Evolutionary conservation across 2,797 vertebrate genomes (phyloP).

Genomic region (Notolepis coatsorum): DNA sequence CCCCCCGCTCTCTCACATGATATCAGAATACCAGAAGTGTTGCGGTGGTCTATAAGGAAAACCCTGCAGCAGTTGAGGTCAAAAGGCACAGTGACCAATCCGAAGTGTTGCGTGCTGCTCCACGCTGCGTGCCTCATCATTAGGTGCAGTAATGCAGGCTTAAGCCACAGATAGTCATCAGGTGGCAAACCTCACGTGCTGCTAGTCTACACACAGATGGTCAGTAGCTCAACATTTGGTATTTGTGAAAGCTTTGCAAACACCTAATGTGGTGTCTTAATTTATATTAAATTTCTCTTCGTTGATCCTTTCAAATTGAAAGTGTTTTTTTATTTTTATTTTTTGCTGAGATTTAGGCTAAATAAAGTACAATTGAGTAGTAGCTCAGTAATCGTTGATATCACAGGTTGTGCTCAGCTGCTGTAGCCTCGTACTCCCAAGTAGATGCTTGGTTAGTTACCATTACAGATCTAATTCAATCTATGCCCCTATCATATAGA

Average conservation of each 20-base stretch:
- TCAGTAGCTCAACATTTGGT: neutral
- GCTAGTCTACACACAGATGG: slow-evolving; percentile 52
- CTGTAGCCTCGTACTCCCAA: neutral
- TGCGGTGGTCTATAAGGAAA: too few species aligned
- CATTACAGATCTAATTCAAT: neutral
- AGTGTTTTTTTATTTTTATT: neutral
- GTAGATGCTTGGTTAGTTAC: neutral
- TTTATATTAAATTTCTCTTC: neutral
- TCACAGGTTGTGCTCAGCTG: too few species aligned
- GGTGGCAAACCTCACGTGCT: slow-evolving; percentile 56
- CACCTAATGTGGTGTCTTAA: neutral
- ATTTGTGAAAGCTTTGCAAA: neutral
- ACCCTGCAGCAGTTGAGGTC: too few species aligned
- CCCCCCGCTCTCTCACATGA: too few species aligned
- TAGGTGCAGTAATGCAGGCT: slow-evolving; percentile 54
- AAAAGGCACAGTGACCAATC: too few species aligned
- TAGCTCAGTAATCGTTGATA: too few species aligned
- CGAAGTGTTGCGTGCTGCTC: slow-evolving; percentile 45
- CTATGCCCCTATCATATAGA: neutral
- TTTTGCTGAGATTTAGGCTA: too few species aligned
- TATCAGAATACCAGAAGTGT: too few species aligned
- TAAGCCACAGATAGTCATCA: slow-evolving; percentile 43
- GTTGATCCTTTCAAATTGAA: neutral
- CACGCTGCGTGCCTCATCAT: slow-evolving; percentile 39
- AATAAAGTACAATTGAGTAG: too few species aligned